phyloP scores from a whole-genome alignment of 2,888 invertebrate genomes.

The Phragmatobia fuliginosa region DNA sequence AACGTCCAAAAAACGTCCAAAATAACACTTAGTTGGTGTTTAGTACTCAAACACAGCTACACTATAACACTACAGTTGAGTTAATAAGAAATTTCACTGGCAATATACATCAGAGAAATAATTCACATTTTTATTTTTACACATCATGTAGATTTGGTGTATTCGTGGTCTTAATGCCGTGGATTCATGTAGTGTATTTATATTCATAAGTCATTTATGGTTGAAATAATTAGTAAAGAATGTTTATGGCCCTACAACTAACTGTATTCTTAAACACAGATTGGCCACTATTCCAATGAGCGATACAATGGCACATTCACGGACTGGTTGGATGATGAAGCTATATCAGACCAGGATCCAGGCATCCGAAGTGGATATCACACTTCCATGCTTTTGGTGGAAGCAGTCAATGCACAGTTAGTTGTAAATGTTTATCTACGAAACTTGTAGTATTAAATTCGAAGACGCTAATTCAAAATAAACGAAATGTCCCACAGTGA shows the following conservation, averaged over 20 bases:
- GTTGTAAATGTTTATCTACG: slow-evolving; percentile 24
- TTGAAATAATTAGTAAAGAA: too few relatives aligned
- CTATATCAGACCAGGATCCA: slow-evolving; percentile 64
- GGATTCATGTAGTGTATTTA: too few relatives aligned
- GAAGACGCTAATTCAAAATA: background rate
- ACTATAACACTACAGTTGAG: too few relatives aligned
- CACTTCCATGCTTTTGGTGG: slow-evolving; percentile 62
- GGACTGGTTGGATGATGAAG: slow-evolving; percentile 67
- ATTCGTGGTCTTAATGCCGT: too few relatives aligned
- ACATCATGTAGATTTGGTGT: too few relatives aligned
- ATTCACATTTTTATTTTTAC: too few relatives aligned
- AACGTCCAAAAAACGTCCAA: too few relatives aligned
- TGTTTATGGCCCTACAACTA: background rate
- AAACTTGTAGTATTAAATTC: background rate
- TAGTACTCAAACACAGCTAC: too few relatives aligned
- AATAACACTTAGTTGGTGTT: too few relatives aligned
- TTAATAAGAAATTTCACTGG: too few relatives aligned
- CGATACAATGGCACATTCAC: slow-evolving; percentile 65
- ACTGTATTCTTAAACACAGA: slow-evolving; percentile 44
- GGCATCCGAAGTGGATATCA: slow-evolving; percentile 66
- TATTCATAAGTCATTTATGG: too few relatives aligned
- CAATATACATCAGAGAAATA: too few relatives aligned
- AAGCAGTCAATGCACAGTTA: slow-evolving; percentile 71
- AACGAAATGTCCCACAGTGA: background rate
- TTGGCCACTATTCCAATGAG: slow-evolving; percentile 65